Evolutionary conservation across 2,797 vertebrate species (phyloP), one percentile per base, ranked within the genome.

Genomic region (Chiroxiphia lanceolata): DNA sequence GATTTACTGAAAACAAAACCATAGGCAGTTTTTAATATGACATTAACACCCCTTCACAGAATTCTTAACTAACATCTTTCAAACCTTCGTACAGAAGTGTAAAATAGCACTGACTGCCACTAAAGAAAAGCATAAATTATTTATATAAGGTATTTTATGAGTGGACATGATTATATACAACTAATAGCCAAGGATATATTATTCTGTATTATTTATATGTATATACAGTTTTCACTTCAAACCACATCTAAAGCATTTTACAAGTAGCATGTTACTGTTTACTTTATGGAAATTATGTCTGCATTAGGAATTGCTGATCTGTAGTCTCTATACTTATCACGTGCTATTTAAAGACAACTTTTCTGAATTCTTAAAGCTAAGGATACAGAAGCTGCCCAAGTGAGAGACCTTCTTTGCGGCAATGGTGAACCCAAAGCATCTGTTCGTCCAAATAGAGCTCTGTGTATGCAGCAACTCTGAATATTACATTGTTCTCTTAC

Each of bases 41-140:
- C 50, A 42, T 89, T 93, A 78, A 63, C 20, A 69, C 13, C 15
- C 12, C 67, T 89, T 89, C 89, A 80, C 18, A 25, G 83, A 59
- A 67, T 68, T 87, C 57, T 78, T 92, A 79, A 64, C 57, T 92
- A 68, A 57, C 15, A 7, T 86, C 27, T 93, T 90, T 83, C 80
- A 90, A 65, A 79, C 26, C 31, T 91, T 72, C n/a, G 81, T 75
- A 4, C 4, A 63, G 38, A 74, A 89, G 12, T 44, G 42, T 77
- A 78, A 89, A 84, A 36, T 38, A 84, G 36, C 26, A 51, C 20
- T 87, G 90, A 36, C 78, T 81, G 33, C 70, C 48, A 33, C 36
- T 77, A 19, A 87, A 90, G 42, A 88, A 53, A 26, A 61, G 8
- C 70, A 65, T 90, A 23, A 56, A 9, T 79, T 21, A 76, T 76